Conservation (phyloP, 2,113 vertebrate species). For the Natator depressus region DNA sequence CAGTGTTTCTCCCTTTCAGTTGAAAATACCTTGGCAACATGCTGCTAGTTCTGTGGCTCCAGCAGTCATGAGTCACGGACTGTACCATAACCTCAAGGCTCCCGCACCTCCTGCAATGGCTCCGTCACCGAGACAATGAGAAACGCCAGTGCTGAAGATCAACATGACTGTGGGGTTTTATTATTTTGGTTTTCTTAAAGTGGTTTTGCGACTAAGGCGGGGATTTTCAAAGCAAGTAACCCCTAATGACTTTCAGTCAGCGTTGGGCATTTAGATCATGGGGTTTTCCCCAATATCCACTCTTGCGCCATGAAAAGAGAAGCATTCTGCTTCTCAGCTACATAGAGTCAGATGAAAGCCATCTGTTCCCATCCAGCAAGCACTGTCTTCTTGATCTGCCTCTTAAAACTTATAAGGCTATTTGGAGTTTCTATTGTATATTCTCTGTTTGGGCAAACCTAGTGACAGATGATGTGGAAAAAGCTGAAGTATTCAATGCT, state of each 20-base stretch:
- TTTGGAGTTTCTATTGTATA: slow-evolving; percentile 72
- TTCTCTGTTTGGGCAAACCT: slow-evolving; percentile 68
- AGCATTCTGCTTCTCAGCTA: not conserved
- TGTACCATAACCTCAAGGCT: slow-evolving; percentile 56
- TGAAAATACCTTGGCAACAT: not conserved
- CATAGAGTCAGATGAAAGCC: slow-evolving; percentile 4
- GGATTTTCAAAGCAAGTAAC: not conserved
- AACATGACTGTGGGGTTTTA: accelerated
- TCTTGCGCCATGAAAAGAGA: not conserved
- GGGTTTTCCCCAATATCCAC: not conserved
- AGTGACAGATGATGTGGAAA: too few relatives aligned
- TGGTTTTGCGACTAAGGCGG: not conserved
- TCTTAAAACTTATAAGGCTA: slow-evolving; percentile 79
- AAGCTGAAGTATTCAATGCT: too few relatives aligned
- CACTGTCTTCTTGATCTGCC: slow-evolving; percentile 75
- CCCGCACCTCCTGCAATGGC: not conserved
- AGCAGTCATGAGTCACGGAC: not conserved
- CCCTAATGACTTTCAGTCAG: not conserved
- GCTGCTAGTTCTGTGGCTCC: not conserved
- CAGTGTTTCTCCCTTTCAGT: not conserved
- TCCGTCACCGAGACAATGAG: not conserved
- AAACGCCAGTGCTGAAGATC: not conserved
- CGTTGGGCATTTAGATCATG: not conserved
- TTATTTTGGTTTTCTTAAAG: not conserved
- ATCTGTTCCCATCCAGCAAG: slow-evolving; percentile 75